Base-by-base conservation (phyloP, 2,888 invertebrate genomes). In the Gandaritis pyraliata region DNA sequence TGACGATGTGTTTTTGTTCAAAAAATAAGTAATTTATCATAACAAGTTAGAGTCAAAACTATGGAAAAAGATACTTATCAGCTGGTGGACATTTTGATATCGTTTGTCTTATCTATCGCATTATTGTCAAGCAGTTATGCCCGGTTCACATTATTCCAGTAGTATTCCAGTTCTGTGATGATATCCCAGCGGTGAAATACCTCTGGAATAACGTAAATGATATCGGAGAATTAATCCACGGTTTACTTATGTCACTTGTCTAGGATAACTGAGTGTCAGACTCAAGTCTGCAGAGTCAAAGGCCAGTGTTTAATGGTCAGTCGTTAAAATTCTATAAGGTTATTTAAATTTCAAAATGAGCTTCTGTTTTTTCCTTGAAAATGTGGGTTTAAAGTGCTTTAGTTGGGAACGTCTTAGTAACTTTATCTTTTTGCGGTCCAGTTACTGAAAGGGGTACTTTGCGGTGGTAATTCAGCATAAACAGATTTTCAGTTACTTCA, bases 291-390 rank as follows among this genome's bases (percentile, higher is more conserved):
- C 49, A 69, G 73, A 75, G 79, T 80, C 73, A 80, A 77, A 80
- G 77, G 73, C 72, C 69, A 73, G 68, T 72, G 69, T 73, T 81
- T 83, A 77, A 77, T 78, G 70, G 69, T 61, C 64, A 72, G 74
- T 82, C 83, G 77, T 83, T 83, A 77, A 81, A 79, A 78, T 81
- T 83, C 75, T 78, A 76, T 74, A 71, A 74, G 71, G 71, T 76
- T 76, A 79, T 80, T 80, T 77, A 74, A 76, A 78, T 78, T 76
- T 76, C 73, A 68, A 73, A 74, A 74, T 71, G 75, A 68, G 72
- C 72, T 69, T 70, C 60, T 29, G 61, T 66, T 76, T 78, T 72
- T 72, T 71, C 65, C 61, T 74, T 72, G 70, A 68, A 73, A 75
- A 73, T 73, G 71, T 70, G 71, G 67, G 72, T 67, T 72, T 66